phyloP scores from a whole-genome alignment of 2,888 invertebrate genomes.

The Drosophila gaucha region DNA sequence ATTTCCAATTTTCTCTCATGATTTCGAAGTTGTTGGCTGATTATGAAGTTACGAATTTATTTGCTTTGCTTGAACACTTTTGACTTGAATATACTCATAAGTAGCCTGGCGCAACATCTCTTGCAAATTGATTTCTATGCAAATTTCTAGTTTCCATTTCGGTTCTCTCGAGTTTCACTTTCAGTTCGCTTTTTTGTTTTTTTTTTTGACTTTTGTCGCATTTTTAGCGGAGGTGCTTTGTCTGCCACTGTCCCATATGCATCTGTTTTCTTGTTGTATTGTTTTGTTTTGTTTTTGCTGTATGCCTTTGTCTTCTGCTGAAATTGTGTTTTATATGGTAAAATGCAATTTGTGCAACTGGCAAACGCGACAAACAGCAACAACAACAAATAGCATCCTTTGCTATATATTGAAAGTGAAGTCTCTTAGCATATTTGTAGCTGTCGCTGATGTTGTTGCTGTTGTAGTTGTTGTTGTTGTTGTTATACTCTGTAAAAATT shows the following conservation, averaged over 20 bases:
- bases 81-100: background rate
- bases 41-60: background rate
- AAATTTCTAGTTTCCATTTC: constrained; percentile 80
- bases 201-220: constrained; percentile 73
- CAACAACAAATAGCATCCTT: constrained; percentile 76
- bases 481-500: constrained; percentile 70
- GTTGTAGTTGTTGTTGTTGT: constrained; percentile 25
- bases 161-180: constrained; percentile 73
- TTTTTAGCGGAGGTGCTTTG: constrained; percentile 55
- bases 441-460: constrained; percentile 29
- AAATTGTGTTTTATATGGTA: constrained; percentile 81
- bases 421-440: constrained; percentile 78
- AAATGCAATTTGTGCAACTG: constrained; percentile 82
- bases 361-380: constrained; percentile 78
- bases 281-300: constrained; percentile 11
- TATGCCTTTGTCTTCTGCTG: constrained; percentile 70
- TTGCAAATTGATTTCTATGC: constrained; percentile 81
- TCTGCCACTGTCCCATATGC: constrained; percentile 37
- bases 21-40: background rate
- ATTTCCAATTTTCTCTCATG: background rate
- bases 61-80: background rate
- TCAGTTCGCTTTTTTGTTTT: constrained; percentile 60
- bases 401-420: constrained; percentile 79
- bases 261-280: constrained; percentile 27
- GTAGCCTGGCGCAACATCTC: constrained; percentile 22